Conservation (phyloP, 2,888 invertebrate species). For the Heliconius erato region DNA sequence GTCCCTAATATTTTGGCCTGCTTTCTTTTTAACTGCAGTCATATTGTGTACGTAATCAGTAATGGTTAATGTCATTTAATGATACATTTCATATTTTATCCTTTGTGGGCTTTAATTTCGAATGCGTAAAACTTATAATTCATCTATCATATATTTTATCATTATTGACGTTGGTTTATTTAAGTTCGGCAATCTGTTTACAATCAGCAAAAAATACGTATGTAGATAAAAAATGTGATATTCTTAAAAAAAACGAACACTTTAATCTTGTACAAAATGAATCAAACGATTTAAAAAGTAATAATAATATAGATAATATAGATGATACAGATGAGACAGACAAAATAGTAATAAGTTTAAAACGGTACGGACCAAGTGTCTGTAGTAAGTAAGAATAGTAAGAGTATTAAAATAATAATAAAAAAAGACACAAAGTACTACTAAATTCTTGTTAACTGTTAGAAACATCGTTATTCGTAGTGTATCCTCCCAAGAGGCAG, state of each 20-base stretch:
- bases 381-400: too few relatives aligned
- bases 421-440: neutral
- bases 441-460: neutral
- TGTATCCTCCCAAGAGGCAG: neutral
- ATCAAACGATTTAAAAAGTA: too few relatives aligned
- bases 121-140: too few relatives aligned
- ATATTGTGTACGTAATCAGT: conserved; percentile 27
- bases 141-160: too few relatives aligned
- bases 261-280: too few relatives aligned
- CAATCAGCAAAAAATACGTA: neutral
- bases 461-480: conserved; percentile 3
- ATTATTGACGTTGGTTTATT: neutral
- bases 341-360: too few relatives aligned
- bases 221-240: neutral
- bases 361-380: too few relatives aligned
- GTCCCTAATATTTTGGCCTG: conserved; percentile 55
- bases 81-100: neutral
- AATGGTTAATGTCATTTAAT: conserved; percentile 7
- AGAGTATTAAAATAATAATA: neutral
- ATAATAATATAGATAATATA: too few relatives aligned
- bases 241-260: neutral
- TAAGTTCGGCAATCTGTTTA: neutral
- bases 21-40: conserved; percentile 53
- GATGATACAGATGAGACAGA: too few relatives aligned
- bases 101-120: neutral